These are phyloP conservation scores for Synanthedon andrenaeformis DNA, from an alignment of 2,888 invertebrate species.

Conservation along the genomic window DNA sequence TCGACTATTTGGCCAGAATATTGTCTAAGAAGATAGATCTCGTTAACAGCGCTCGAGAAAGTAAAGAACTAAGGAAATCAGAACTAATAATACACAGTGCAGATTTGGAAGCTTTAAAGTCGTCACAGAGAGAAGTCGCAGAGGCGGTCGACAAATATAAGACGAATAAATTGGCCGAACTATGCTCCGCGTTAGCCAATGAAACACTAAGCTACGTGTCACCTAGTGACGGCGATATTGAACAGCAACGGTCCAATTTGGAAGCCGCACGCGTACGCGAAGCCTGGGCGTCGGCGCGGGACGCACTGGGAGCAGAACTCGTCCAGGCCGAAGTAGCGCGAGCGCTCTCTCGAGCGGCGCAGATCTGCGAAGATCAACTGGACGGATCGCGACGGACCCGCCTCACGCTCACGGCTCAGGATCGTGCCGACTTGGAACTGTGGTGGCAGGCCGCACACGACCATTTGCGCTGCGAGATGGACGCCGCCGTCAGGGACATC, in stretches of 20 bases:
- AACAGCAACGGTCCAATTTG: constrained; percentile 44
- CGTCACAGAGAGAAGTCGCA: constrained; percentile 72
- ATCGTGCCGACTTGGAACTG: constrained; percentile 77
- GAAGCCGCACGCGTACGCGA: constrained; percentile 79
- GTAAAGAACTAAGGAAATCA: constrained; percentile 31
- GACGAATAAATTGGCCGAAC: constrained; percentile 74
- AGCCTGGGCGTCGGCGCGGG: constrained; percentile 81
- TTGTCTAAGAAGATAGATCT: constrained; percentile 78
- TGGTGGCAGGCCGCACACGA: constrained; percentile 82
- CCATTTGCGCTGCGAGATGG: constrained; percentile 78
- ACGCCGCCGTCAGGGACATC: constrained; percentile 76
- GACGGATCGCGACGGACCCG: constrained; percentile 65
- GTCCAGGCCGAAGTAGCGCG: constrained; percentile 83
- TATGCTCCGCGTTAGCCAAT: constrained; percentile 77
- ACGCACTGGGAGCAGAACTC: constrained; percentile 79
- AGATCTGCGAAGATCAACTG: constrained; percentile 75
- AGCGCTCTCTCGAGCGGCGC: constrained; percentile 77
- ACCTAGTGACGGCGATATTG: constrained; percentile 51
- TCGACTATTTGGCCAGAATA: constrained; percentile 81
- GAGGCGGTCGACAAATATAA: constrained; percentile 75
- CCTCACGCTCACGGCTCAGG: constrained; percentile 75
- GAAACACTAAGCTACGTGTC: constrained; percentile 75
- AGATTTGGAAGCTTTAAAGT: constrained; percentile 62
- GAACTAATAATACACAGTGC: constrained; percentile 54
- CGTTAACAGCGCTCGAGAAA: constrained; percentile 30